Percentiles rank a stretch among this genome's conserved stretches.
These are phyloP conservation scores for Taxidea taxus DNA, from an alignment of 2,113 vertebrate genomes.

Conservation along the genomic window DNA sequence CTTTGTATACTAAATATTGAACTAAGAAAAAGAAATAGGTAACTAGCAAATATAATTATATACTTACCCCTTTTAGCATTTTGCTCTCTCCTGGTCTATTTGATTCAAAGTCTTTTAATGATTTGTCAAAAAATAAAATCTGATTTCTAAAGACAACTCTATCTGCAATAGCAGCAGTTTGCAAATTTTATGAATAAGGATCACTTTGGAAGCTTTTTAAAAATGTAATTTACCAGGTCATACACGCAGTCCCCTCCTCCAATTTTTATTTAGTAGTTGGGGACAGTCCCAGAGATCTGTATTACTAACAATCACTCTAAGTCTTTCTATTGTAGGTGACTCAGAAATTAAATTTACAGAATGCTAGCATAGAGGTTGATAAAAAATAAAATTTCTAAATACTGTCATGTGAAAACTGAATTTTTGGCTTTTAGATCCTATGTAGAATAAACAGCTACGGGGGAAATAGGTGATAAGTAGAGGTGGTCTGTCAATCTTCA, in stretches of 20 bases:
- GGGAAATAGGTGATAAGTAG: neutral
- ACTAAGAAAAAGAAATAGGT: neutral
- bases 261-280: neutral
- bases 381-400: neutral
- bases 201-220: neutral
- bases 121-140: neutral
- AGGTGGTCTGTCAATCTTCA: neutral
- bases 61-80: neutral
- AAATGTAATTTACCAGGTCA: neutral
- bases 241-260: too few species aligned
- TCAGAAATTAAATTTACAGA: neutral
- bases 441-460: neutral
- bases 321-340: neutral
- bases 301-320: neutral
- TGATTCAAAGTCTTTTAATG: neutral
- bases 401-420: neutral
- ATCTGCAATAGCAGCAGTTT: neutral
- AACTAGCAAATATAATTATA: neutral
- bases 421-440: neutral
- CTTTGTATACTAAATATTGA: neutral
- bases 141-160: neutral
- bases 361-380: neutral
- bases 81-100: neutral
- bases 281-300: neutral
- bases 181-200: neutral